These are phyloP conservation scores for Lasaia peninsularis DNA, from an alignment of 1,140 invertebrate genomes.

Conservation along the genomic window DNA sequence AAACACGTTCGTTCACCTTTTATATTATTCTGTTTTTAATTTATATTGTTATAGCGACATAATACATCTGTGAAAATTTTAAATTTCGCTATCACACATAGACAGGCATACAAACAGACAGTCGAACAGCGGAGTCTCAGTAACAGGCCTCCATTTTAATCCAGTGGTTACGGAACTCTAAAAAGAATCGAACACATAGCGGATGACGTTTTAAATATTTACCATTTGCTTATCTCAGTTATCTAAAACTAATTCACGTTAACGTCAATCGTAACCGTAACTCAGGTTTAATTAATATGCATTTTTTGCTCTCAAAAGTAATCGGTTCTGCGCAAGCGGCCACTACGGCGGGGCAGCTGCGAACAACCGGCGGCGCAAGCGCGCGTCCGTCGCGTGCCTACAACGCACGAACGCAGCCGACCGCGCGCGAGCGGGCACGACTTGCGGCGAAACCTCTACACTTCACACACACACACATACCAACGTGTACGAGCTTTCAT, in stretches of 20 bases:
- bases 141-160: too few species aligned
- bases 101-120: too few species aligned
- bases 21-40: too few species aligned
- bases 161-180: too few species aligned
- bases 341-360: slow-evolving; percentile 44
- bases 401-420: slow-evolving; percentile 41
- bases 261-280: slow-evolving; percentile 26
- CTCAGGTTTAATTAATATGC: slow-evolving; percentile 34
- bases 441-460: not conserved
- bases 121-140: too few species aligned
- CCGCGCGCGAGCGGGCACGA: slow-evolving; percentile 19
- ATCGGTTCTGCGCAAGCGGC: slow-evolving; percentile 50
- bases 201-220: not conserved
- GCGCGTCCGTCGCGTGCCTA: slow-evolving; percentile 60
- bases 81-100: too few species aligned
- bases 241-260: slow-evolving; percentile 15
- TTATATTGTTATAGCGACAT: too few species aligned
- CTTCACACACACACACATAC: too few species aligned
- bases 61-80: too few species aligned
- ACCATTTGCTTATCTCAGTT: slow-evolving; percentile 9
- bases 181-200: not conserved
- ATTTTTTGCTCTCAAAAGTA: slow-evolving; percentile 38
- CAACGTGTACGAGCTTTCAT: too few species aligned
- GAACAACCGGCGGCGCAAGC: slow-evolving; percentile 27
- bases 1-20: too few species aligned